These are phyloP conservation scores for Sanderia malayensis DNA, from an alignment of 30 jellyfish, hydroid and myxozoan genomes.

Conservation along the genomic window DNA sequence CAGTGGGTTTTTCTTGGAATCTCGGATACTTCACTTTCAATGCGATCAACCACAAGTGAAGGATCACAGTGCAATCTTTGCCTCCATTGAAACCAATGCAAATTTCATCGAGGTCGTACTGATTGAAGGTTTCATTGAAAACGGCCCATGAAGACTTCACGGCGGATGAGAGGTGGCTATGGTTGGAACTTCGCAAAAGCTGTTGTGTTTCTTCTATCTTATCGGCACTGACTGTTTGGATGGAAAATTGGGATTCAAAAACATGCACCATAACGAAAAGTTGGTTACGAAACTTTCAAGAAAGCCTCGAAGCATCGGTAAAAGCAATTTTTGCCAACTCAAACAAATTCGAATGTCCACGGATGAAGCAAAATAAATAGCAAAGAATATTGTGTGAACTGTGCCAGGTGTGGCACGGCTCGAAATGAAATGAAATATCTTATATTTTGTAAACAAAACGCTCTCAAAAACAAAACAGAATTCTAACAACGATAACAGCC, in stretches of 20 bases:
- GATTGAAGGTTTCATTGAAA: constrained; percentile 56
- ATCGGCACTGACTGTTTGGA: constrained; percentile 28
- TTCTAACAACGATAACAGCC: too few species aligned
- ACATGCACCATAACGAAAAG: too few species aligned
- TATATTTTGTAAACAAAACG: too few species aligned
- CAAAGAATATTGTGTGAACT: too few species aligned
- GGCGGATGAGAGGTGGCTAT: constrained; percentile 67
- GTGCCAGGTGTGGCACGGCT: too few species aligned
- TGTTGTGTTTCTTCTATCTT: constrained; percentile 31
- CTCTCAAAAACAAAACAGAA: too few species aligned
- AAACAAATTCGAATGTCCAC: too few species aligned
- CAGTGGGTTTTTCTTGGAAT: constrained; percentile 42
- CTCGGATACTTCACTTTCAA: constrained; percentile 59
- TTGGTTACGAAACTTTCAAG: too few species aligned
- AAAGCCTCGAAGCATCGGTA: too few species aligned
- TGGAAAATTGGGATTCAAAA: neutral
- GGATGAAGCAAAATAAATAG: too few species aligned
- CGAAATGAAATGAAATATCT: too few species aligned
- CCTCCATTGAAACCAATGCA: constrained; percentile 99
- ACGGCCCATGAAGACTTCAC: constrained; percentile 90
- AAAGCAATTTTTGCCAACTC: too few species aligned
- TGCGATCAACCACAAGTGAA: constrained; percentile 80
- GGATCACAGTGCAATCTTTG: constrained; percentile 91
- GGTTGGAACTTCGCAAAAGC: constrained; percentile 39
- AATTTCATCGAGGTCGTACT: constrained; percentile 65